phyloP scores from a whole-genome alignment of 1,140 invertebrate genomes.

The Telenomus remus region DNA sequence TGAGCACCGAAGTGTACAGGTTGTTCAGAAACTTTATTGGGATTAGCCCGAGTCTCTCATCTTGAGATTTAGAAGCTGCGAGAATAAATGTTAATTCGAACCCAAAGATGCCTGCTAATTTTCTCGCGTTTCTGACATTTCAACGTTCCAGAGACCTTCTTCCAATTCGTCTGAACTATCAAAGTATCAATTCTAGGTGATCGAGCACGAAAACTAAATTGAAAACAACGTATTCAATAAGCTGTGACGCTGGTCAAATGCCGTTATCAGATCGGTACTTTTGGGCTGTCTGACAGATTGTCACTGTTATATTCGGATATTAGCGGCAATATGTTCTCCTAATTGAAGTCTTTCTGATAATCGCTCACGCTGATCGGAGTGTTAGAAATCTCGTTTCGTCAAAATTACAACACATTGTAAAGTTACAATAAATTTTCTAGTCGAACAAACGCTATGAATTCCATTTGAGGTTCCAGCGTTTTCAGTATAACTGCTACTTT shows the following conservation, averaged over 20 bases:
- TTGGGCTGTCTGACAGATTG: slow-evolving; percentile 71
- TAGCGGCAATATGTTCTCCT: slow-evolving; percentile 74
- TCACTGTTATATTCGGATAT: slow-evolving; percentile 70
- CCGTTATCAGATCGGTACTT: slow-evolving; percentile 66
- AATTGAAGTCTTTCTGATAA: slow-evolving; percentile 63
- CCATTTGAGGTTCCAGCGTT: no score
- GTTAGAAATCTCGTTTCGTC: no score
- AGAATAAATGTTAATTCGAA: slow-evolving; percentile 64
- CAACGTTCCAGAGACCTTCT: slow-evolving; percentile 9
- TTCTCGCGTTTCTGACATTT: slow-evolving; percentile 49
- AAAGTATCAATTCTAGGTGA: slow-evolving; percentile 70
- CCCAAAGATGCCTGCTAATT: slow-evolving; percentile 51
- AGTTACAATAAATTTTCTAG: background rate
- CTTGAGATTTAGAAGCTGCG: slow-evolving; percentile 61
- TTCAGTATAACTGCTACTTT: no score
- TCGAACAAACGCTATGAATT: no score
- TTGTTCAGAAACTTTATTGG: slow-evolving; percentile 25
- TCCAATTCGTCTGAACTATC: slow-evolving; percentile 53
- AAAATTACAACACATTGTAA: no score
- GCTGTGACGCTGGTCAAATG: slow-evolving; percentile 55
- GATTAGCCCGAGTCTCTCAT: slow-evolving; percentile 49
- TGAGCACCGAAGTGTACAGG: slow-evolving; percentile 39
- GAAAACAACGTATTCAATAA: slow-evolving; percentile 70
- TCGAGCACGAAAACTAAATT: slow-evolving; percentile 72
- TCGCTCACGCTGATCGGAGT: background rate